These are phyloP conservation scores for Damaliscus lunatus DNA, from an alignment of 2,113 vertebrate species.

Conservation along the genomic window DNA sequence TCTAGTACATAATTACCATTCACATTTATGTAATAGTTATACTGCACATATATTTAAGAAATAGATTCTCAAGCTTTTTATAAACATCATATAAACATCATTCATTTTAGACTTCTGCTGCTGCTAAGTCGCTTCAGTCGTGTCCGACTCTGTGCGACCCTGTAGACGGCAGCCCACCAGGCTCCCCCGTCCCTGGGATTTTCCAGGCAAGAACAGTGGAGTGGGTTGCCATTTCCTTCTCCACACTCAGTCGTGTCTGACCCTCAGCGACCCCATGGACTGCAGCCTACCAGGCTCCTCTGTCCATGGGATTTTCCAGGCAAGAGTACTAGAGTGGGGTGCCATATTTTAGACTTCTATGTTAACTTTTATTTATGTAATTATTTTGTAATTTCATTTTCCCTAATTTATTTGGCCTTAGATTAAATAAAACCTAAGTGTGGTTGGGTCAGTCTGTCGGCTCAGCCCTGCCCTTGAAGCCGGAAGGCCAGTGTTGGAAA, in stretches of 20 bases:
- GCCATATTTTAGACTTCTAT: not conserved
- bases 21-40: not conserved
- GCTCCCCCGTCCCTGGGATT: too few species aligned
- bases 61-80: not conserved
- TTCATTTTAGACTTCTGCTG: not conserved
- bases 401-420: not conserved
- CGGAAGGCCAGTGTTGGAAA: not conserved
- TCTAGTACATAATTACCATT: not conserved
- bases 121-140: too few species aligned
- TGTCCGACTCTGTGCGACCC: too few species aligned
- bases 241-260: too few species aligned
- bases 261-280: too few species aligned
- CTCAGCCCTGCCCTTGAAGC: not conserved
- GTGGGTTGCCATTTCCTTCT: too few species aligned
- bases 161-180: too few species aligned
- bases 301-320: too few species aligned
- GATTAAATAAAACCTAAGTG: not conserved
- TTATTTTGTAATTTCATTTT: not conserved
- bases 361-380: not conserved
- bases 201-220: too few species aligned
- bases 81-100: not conserved
- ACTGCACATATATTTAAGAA: not conserved
- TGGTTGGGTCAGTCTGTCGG: not conserved
- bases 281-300: too few species aligned
- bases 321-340: too few species aligned